These are phyloP conservation scores for Caracal caracal DNA, from an alignment of 2,113 vertebrate species.

Conservation along the genomic window DNA sequence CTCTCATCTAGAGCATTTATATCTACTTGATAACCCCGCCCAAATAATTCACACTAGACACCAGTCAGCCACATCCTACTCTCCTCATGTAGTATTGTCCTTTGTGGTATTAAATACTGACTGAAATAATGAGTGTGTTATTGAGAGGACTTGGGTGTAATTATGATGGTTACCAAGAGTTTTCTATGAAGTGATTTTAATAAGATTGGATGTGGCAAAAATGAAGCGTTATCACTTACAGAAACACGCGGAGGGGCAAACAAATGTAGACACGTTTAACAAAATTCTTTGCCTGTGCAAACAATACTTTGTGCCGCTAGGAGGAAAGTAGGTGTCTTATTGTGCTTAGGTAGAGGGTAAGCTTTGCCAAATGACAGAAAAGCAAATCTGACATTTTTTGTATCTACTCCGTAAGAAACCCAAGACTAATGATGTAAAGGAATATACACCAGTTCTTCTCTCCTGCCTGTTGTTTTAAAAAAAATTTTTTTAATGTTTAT, in stretches of 20 bases:
- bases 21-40: not conserved
- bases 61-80: not conserved
- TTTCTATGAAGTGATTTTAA: not conserved
- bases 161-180: not conserved
- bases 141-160: not conserved
- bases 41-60: not conserved
- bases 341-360: not conserved
- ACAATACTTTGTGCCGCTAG: not conserved
- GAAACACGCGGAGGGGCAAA: not conserved
- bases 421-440: not conserved
- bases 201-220: not conserved
- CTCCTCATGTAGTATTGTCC: not conserved
- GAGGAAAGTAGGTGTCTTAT: not conserved
- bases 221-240: constrained; percentile 11
- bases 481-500: not conserved
- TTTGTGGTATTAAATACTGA: not conserved
- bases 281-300: not conserved
- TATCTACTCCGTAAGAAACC: not conserved
- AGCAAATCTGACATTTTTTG: not conserved
- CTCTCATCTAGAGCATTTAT: not conserved
- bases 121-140: constrained; percentile 8
- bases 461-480: not conserved
- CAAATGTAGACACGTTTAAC: not conserved
- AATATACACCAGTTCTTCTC: not conserved
- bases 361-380: constrained; percentile 30